A percentile compares a stretch with the other conserved stretches of the same genome.
phyloP scores from a whole-genome alignment of 2,113 vertebrate genomes.

The Dasyurus viverrinus region DNA sequence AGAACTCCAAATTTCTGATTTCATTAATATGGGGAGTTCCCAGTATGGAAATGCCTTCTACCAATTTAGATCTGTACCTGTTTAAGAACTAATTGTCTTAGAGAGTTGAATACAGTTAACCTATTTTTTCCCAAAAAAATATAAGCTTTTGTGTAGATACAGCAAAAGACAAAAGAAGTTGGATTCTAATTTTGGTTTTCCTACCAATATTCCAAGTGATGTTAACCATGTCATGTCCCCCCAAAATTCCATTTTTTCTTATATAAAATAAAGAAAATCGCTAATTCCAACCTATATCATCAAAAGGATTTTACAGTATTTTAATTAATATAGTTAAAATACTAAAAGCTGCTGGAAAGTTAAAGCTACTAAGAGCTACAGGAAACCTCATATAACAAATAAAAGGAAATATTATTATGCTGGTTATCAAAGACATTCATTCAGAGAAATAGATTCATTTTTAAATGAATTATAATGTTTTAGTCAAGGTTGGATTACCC shows the following conservation, averaged over 20 bases:
- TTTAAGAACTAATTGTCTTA: neutral
- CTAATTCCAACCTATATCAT: neutral
- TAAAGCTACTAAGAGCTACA: conserved; percentile 17
- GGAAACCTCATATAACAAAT: conserved; percentile 12
- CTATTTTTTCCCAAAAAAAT: neutral
- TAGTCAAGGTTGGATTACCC: neutral
- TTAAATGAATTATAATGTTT: neutral
- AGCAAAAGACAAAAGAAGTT: neutral
- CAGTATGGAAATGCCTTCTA: neutral
- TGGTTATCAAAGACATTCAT: neutral
- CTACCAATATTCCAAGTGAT: neutral
- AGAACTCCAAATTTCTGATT: neutral
- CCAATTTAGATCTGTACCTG: neutral
- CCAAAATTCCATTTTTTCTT: neutral
- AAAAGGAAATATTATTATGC: neutral
- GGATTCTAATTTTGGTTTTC: neutral
- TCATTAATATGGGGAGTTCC: neutral
- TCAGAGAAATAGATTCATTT: neutral
- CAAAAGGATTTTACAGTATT: neutral
- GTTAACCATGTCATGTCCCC: neutral
- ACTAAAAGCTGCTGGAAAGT: conserved; percentile 24
- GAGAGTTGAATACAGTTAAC: neutral
- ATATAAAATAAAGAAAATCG: neutral
- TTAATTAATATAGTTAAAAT: neutral
- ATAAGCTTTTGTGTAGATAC: neutral